Conservation (phyloP, 2,113 vertebrate genomes). For the cattle (Bos taurus) region ARS-UCD2.0 NC_037357.1:34679501-34680000, state of each 20-base stretch:
- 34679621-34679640: background rate
- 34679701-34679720: background rate
- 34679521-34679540: background rate
- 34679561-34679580: background rate
- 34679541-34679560: background rate
- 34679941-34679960: background rate
- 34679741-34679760: background rate
- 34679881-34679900: background rate
- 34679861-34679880: background rate
- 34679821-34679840: background rate
- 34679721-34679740: background rate
- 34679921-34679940: background rate
- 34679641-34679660: background rate
- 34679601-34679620: background rate
- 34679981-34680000: background rate
- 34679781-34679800: background rate
- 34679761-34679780: slow-evolving; percentile 3
- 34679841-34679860: background rate
- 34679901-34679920: background rate
- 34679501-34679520: background rate
- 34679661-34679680: background rate
- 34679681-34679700: background rate
- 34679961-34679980: background rate
- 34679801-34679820: background rate
- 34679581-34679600: background rate